Evolutionary conservation across 2,888 invertebrate species (phyloP), one percentile per base, ranked within the genome.

Genomic region (Mesochorus sp.): DNA sequence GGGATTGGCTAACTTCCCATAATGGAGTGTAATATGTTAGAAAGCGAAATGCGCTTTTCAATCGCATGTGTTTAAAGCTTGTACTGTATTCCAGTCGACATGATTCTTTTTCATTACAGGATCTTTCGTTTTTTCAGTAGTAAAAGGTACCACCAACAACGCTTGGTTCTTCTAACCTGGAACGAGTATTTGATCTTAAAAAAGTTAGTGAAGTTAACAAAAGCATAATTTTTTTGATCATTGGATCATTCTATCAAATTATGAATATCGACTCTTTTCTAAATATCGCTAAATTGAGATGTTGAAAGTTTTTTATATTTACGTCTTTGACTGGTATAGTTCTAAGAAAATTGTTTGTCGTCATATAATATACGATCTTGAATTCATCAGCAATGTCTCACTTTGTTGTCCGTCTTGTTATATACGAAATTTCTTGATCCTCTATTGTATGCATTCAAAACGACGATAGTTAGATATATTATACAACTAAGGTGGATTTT

Each of bases 1-100:
- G 66, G 49, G 73, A 66, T 39, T 49, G 31, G n/a, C n/a, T 47
- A 21, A 37, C 14, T 26, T 14, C 6, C 17, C 8, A 6, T 8
- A n/a, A 12, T 31, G 28, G 57, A 17, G 8, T 42, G 61, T 74
- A 72, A 79, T 67, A 74, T 68, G 55, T 68, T 53, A 59, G 51
- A 78, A 73, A 71, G 59, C 34, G 51, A 61, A 70, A 78, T 64
- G 37, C 51, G 8, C 26, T 34, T 59, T 61, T 57, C 64, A 72
- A 49, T 75, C 64, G 44, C 49, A 8, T 66, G 37, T 31, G 28
- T n/a, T 28, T 37, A 49, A 42, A 10, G 21, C 14, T 68, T 55
- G 39, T 24, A 42, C 10, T 3, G 10, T 37, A 3, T 17, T 34
- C 1, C 2, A 10, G 12, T 26, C 49, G 0, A 14, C n/a, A n/a